A percentile compares a stretch with the other conserved stretches of the same genome.
These are phyloP conservation scores for Leptinotarsa texana DNA, from an alignment of 1,140 invertebrate species.

Conservation along the genomic window DNA sequence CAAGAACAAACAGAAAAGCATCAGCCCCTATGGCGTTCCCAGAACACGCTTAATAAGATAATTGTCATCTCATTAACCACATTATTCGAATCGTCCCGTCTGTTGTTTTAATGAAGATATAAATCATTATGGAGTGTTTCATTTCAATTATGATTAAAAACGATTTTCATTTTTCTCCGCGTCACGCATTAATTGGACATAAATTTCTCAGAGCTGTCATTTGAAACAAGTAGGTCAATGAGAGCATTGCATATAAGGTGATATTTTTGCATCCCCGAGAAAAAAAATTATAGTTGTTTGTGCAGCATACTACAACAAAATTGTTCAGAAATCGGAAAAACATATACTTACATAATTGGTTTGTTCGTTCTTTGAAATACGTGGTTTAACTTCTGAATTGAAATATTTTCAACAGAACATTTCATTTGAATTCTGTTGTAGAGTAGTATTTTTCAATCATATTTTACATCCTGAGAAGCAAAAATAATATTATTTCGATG, in stretches of 20 bases:
- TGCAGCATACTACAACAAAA: no score
- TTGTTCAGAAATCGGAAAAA: no score
- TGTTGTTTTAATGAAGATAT: slow-evolving; percentile 12
- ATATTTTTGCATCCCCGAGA: neutral
- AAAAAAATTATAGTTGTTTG: neutral
- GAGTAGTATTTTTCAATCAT: no score
- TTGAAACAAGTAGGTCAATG: slow-evolving; percentile 14
- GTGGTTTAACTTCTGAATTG: no score
- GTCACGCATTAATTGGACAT: slow-evolving; percentile 18
- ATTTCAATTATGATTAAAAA: slow-evolving; percentile 17
- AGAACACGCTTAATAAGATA: slow-evolving; percentile 4
- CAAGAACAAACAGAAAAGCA: neutral
- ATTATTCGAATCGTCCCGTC: slow-evolving; percentile 12
- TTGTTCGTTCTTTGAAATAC: no score
- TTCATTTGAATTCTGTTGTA: no score
- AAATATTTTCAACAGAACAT: no score
- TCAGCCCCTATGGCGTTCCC: neutral
- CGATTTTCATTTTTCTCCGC: slow-evolving; percentile 14
- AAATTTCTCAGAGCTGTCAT: slow-evolving; percentile 6
- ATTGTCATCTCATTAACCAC: slow-evolving; percentile 4
- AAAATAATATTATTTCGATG: no score
- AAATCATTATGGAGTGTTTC: slow-evolving; percentile 13
- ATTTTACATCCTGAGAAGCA: no score
- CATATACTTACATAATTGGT: no score
- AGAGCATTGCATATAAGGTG: neutral